A percentile compares a stretch with the other conserved stretches of the same genome.
These are phyloP conservation scores for Conchocele bisecta DNA, from an alignment of 2,888 invertebrate species.

Conservation along the genomic window DNA sequence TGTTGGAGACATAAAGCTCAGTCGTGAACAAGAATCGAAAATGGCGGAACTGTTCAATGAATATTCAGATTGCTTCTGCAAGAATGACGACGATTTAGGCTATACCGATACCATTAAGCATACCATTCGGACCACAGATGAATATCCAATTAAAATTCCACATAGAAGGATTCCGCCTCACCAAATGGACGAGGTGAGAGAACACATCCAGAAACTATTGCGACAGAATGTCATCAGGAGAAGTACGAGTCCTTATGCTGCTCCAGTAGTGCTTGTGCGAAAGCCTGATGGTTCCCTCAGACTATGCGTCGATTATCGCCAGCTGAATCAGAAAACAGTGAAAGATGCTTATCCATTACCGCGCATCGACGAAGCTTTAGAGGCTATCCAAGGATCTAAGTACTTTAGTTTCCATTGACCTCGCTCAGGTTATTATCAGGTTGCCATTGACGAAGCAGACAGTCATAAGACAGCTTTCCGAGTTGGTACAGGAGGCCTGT, in stretches of 20 bases:
- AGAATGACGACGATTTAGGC: slow-evolving; percentile 10
- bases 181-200: not conserved
- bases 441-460: slow-evolving; percentile 6
- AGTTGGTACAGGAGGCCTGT: slow-evolving; percentile 33
- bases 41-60: slow-evolving; percentile 1
- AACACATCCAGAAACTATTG: slow-evolving; percentile 4
- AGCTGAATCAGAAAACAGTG: not conserved
- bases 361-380: not conserved
- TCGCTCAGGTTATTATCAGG: not conserved
- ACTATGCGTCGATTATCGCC: not conserved
- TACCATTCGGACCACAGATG: not conserved
- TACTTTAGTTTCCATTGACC: not conserved
- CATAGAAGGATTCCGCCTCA: slow-evolving; percentile 12
- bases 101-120: not conserved
- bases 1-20: not conserved
- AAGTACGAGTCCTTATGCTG: slow-evolving; percentile 2
- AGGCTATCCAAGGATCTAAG: not conserved
- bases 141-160: not conserved
- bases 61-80: slow-evolving; percentile 10
- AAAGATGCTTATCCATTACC: not conserved
- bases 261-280: not conserved
- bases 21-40: not conserved
- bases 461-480: slow-evolving; percentile 22
- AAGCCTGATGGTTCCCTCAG: slow-evolving; percentile 2
- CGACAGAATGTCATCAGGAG: not conserved